Evolutionary conservation across 1,140 invertebrate genomes (phyloP).

Genomic region (Argopecten irradians): DNA sequence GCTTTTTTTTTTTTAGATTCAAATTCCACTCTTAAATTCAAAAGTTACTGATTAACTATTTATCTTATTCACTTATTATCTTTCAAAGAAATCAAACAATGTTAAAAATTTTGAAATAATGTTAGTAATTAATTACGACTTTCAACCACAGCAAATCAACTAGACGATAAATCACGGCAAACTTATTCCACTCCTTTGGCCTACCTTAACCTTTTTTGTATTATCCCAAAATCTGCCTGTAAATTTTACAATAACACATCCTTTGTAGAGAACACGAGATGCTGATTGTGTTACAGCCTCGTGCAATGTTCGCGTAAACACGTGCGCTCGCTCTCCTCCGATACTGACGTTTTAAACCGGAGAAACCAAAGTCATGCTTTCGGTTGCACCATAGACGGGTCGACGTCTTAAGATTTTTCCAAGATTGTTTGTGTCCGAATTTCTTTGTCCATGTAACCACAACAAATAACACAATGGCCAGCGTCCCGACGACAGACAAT

Average conservation of each 20-base stretch:
- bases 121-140: neutral
- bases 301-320: neutral
- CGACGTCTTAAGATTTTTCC: neutral
- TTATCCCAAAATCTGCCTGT: neutral
- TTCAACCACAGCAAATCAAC: constrained; percentile 20
- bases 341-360: neutral
- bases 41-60: neutral
- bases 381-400: neutral
- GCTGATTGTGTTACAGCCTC: neutral
- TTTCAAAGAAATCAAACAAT: neutral
- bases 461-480: neutral
- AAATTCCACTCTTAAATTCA: neutral
- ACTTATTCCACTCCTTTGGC: neutral
- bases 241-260: neutral
- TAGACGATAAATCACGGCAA: constrained; percentile 11
- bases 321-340: neutral
- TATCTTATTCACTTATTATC: neutral
- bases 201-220: constrained; percentile 17
- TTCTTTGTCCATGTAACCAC: neutral
- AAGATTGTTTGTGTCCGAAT: neutral
- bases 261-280: neutral
- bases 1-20: neutral
- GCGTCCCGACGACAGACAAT: neutral
- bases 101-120: neutral
- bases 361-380: neutral